Percentiles rank a stretch among this genome's conserved stretches.
Evolutionary conservation across 2,888 invertebrate genomes (phyloP).

Genomic region (Chrysina gloriosa): DNA sequence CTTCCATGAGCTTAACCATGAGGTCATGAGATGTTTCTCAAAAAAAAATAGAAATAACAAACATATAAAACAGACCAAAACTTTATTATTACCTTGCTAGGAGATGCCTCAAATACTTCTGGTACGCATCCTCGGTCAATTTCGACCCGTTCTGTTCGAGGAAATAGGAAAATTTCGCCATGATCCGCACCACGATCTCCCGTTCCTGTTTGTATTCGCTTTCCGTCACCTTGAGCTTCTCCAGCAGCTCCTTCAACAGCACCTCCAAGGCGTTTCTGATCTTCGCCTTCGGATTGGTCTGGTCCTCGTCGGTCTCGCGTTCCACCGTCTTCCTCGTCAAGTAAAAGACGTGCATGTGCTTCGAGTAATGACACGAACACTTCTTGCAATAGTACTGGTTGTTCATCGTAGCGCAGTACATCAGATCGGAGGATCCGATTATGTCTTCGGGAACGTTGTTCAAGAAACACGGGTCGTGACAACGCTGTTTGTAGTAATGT

Average conservation of each 20-base stretch:
- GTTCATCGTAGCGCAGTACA: slow-evolving; percentile 54
- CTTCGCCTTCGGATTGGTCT: slow-evolving; percentile 34
- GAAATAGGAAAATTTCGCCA: slow-evolving; percentile 56
- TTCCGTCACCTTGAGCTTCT: slow-evolving; percentile 44
- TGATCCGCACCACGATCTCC: slow-evolving; percentile 49
- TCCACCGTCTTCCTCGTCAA: slow-evolving; percentile 52
- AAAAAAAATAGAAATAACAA: not conserved
- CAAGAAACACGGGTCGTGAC: slow-evolving; percentile 57
- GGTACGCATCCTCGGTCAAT: slow-evolving; percentile 55
- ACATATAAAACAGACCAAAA: not conserved
- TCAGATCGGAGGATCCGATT: slow-evolving; percentile 54
- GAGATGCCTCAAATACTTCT: slow-evolving; percentile 54
- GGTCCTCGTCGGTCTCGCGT: slow-evolving; percentile 49
- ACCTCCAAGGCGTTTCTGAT: slow-evolving; percentile 23
- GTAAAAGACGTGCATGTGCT: slow-evolving; percentile 59
- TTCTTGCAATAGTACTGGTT: slow-evolving; percentile 50
- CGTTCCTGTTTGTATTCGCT: slow-evolving; percentile 50
- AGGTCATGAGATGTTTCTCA: no score
- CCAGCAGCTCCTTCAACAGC: slow-evolving; percentile 48
- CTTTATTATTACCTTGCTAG: slow-evolving; percentile 53
- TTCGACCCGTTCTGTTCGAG: slow-evolving; percentile 55
- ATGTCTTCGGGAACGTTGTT: slow-evolving; percentile 55
- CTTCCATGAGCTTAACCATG: no score
- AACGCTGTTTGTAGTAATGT: slow-evolving; percentile 55
- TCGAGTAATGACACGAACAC: slow-evolving; percentile 54